These are phyloP conservation scores for Phaethon lepturus DNA, from an alignment of 2,113 vertebrate genomes.

Conservation along the genomic window DNA sequence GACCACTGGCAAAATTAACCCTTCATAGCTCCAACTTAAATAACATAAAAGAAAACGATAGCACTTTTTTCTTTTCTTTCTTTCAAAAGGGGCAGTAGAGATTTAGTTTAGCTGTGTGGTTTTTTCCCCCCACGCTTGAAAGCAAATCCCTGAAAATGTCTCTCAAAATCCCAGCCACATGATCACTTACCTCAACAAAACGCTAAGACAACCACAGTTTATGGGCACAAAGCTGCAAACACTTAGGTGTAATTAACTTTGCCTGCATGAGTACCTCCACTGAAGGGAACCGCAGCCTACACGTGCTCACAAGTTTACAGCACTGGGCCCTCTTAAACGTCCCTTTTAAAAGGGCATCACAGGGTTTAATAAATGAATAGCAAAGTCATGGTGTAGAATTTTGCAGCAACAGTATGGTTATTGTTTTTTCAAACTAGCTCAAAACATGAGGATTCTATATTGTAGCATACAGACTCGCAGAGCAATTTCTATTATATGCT, in stretches of 20 bases:
- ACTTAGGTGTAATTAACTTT: background rate
- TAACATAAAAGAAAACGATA: background rate
- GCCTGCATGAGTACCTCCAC: background rate
- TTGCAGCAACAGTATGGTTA: background rate
- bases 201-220: background rate
- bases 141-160: background rate
- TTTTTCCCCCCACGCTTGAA: background rate
- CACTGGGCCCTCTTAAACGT: background rate
- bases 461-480: background rate
- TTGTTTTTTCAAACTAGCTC: background rate
- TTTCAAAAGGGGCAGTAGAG: background rate
- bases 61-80: background rate
- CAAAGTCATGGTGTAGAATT: background rate
- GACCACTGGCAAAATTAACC: background rate
- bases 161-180: background rate
- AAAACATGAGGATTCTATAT: background rate
- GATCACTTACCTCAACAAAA: background rate
- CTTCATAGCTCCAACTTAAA: background rate
- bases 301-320: background rate
- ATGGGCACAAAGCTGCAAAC: background rate
- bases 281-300: background rate
- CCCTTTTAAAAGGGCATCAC: background rate
- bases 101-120: accelerated
- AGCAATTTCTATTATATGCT: background rate
- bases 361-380: background rate